Evolutionary conservation across 1,140 invertebrate species (phyloP).

Genomic region (Apocrypta bakeri): DNA sequence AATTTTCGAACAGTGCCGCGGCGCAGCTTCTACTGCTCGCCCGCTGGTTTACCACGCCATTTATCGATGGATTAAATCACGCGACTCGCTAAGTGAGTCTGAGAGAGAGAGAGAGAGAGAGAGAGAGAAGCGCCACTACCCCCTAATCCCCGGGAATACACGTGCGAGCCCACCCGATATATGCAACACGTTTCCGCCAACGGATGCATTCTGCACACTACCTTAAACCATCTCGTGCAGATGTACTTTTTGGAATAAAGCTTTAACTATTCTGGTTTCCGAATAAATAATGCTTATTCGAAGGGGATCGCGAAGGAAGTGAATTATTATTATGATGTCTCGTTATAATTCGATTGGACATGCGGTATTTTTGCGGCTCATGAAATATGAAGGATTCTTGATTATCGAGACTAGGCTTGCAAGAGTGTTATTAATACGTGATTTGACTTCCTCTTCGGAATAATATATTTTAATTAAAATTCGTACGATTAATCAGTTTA

Average conservation of each 20-base stretch:
- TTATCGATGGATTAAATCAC: slow-evolving; percentile 60
- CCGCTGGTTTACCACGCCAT: slow-evolving; percentile 56
- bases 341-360: no score
- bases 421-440: no score
- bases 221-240: no score
- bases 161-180: background rate
- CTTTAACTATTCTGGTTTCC: background rate
- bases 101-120: background rate
- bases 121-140: background rate
- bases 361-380: no score
- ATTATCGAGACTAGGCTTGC: no score
- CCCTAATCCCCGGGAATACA: slow-evolving; percentile 4
- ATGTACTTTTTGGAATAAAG: background rate
- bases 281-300: no score
- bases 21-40: background rate
- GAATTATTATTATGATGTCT: no score
- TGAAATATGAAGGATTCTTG: no score
- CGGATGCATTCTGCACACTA: background rate
- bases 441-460: no score
- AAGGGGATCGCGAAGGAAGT: no score
- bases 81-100: background rate
- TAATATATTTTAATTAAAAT: no score
- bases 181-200: background rate
- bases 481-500: no score
- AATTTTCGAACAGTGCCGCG: slow-evolving; percentile 60